Evolutionary conservation across 2,888 invertebrate species (phyloP).

Genomic region (Anaspis maculata): DNA sequence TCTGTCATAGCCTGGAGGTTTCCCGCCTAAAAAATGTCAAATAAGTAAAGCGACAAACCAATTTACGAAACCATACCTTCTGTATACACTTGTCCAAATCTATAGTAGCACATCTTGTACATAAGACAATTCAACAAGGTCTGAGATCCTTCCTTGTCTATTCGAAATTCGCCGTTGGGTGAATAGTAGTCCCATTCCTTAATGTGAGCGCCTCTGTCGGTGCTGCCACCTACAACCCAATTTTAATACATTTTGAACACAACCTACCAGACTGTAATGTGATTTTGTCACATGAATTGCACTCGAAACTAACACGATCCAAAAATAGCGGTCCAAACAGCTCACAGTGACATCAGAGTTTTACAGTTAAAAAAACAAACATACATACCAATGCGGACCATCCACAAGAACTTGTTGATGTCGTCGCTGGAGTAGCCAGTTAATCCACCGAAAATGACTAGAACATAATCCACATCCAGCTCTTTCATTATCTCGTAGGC

Average conservation of each 20-base stretch:
- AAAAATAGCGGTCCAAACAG: too few relatives aligned
- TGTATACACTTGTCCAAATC: slow-evolving; percentile 93
- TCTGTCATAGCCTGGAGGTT: slow-evolving; percentile 92
- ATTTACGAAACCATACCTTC: too few relatives aligned
- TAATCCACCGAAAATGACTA: slow-evolving; percentile 97
- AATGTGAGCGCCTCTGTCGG: slow-evolving; percentile 89
- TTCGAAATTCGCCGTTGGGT: slow-evolving; percentile 88
- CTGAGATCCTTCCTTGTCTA: slow-evolving; percentile 89
- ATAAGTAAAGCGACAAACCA: slow-evolving; percentile 1
- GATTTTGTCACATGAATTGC: too few relatives aligned
- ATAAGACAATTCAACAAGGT: slow-evolving; percentile 93
- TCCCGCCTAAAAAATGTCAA: slow-evolving; percentile 53
- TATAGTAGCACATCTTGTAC: slow-evolving; percentile 99
- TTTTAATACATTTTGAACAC: too few relatives aligned
- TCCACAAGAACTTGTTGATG: slow-evolving; percentile 99
- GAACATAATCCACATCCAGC: slow-evolving; percentile 93
- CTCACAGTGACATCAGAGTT: background rate
- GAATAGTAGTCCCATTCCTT: slow-evolving; percentile 97
- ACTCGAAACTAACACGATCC: background rate
- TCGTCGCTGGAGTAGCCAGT: slow-evolving; percentile 98
- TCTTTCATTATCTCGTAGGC: slow-evolving; percentile 98
- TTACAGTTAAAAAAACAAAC: background rate
- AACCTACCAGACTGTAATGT: too few relatives aligned
- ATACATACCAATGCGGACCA: slow-evolving; percentile 67
- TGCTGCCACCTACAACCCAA: slow-evolving; percentile 80